Base-by-base conservation (phyloP, 2,113 vertebrate species). In the Myrmophylax atrothorax region DNA sequence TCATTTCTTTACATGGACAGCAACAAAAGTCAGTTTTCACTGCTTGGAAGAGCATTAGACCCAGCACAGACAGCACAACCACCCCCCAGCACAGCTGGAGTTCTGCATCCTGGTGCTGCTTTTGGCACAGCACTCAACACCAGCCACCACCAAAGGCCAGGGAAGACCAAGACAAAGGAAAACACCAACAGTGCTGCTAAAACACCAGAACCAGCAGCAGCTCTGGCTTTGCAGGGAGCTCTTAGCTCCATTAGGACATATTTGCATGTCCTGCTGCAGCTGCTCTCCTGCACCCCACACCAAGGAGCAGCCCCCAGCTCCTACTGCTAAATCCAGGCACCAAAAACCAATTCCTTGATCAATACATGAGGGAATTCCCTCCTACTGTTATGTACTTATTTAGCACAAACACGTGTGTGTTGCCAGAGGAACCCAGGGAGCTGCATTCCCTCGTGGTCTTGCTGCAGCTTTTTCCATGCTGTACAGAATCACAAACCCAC, bases 1-100 rank as follows among this genome's bases (percentile, higher is more conserved):
- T 12, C 2, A 0, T 23, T 67, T 73, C 37, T 81, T n/a, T 23
- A 67, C 53, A 9, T 0, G 1, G 25, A 60, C 49, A 72, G n/a
- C 47, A 64, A 46, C 28, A 40, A 1, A 29, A 55, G 9, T 8
- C 16, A 3, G 19, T 52, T 67, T 59, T 23, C 4, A 3, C 33
- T 25, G 10, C 31, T 7, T 17, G 26, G 63, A 58, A 76, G 44
- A 77, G 50, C 0, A 0, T 8, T 19, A 55, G 47, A 68, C 8
- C 20, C 66, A 40, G 33, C 52, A 31, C 0, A 5, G 3, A 9
- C 46, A 49, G 23, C 38, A 7, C 2, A 4, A 33, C 18, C 1
- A 2, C 46, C 23, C 15, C 1, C 6, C 7, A 3, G n/a, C 35
- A 19, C 1, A 0, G 60, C 60, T 40, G 60, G 24, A 38, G 37